These are phyloP conservation scores for Hedychridium roseum DNA, from an alignment of 2,888 invertebrate species.

Conservation along the genomic window DNA sequence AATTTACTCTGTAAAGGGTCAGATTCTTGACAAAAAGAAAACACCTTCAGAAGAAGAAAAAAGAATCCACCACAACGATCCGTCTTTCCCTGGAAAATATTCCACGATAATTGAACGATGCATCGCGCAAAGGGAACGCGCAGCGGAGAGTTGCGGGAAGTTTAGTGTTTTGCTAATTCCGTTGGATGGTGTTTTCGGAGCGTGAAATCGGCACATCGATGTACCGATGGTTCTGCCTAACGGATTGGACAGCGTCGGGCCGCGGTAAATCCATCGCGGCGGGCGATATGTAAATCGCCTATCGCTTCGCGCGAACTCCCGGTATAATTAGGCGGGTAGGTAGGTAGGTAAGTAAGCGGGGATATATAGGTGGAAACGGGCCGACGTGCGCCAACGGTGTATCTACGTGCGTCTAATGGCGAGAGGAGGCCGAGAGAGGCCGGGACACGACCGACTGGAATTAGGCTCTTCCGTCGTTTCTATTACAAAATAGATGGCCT, in stretches of 20 bases:
- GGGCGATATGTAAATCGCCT: slow-evolving; percentile 61
- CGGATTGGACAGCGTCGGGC: slow-evolving; percentile 9
- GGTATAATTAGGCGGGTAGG: slow-evolving; percentile 60
- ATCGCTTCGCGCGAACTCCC: slow-evolving; percentile 60
- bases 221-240: too few relatives aligned
- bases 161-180: too few relatives aligned
- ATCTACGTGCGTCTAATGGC: slow-evolving; percentile 52
- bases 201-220: slow-evolving; percentile 15
- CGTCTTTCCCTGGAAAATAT: too few relatives aligned
- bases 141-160: too few relatives aligned
- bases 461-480: slow-evolving; percentile 64
- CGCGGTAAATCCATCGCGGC: slow-evolving; percentile 59
- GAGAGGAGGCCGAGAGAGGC: slow-evolving; percentile 47
- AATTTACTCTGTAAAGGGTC: too few relatives aligned
- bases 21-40: too few relatives aligned
- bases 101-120: too few relatives aligned
- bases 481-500: slow-evolving; percentile 63
- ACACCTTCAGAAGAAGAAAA: too few relatives aligned
- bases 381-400: slow-evolving; percentile 45
- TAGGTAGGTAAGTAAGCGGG: slow-evolving; percentile 41
- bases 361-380: slow-evolving; percentile 47
- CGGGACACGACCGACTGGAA: slow-evolving; percentile 34
- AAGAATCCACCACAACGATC: too few relatives aligned
- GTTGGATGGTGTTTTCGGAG: slow-evolving; percentile 17
- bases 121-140: too few relatives aligned